phyloP scores from a whole-genome alignment of 2,797 vertebrate genomes.

The Sardinella longiceps region DNA sequence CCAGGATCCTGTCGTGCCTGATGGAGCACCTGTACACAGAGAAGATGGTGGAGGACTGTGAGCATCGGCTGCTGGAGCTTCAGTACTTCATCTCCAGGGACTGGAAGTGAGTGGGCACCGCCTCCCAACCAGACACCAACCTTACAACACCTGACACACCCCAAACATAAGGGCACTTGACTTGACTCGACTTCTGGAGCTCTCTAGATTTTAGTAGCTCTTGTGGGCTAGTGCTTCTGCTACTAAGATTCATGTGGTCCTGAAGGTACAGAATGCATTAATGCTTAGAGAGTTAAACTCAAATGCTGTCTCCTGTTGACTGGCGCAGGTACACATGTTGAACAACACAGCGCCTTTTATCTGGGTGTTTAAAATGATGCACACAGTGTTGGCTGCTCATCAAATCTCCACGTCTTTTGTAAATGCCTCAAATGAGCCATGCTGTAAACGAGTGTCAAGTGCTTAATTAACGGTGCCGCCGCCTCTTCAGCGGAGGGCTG shows the following conservation, averaged over 20 bases:
- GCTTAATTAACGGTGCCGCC: not conserved
- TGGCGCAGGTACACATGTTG: not conserved
- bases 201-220: not conserved
- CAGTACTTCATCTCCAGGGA: conserved; percentile 91
- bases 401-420: not conserved
- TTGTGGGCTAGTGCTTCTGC: not conserved
- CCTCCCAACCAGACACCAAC: not conserved
- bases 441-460: conserved; percentile 13
- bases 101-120: conserved; percentile 81
- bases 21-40: conserved; percentile 92
- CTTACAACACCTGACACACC: not conserved
- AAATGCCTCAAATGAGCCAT: not conserved
- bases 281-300: not conserved
- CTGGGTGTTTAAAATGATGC: not conserved
- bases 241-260: not conserved
- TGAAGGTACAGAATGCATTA: not conserved
- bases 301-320: not conserved
- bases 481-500: not conserved
- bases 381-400: not conserved
- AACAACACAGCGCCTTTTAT: not conserved
- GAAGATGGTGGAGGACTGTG: conserved; percentile 89
- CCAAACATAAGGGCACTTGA: not conserved
- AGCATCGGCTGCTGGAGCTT: conserved; percentile 83
- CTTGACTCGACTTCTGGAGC: not conserved
- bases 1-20: conserved; percentile 90